Evolutionary conservation across 2,888 invertebrate genomes (phyloP).

Genomic region (Drosophila subsilvestris): DNA sequence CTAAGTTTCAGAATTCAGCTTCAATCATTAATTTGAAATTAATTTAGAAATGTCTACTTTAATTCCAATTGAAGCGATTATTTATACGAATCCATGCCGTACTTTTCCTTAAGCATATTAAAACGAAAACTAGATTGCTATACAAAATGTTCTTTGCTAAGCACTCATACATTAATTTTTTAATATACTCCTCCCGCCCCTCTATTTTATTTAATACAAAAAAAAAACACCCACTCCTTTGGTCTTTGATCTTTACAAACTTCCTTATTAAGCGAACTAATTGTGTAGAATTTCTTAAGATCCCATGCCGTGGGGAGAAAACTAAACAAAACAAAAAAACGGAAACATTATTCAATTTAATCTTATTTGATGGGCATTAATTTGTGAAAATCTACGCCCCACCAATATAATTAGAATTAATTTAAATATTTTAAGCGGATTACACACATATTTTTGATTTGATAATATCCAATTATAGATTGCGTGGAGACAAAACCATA

Average conservation of each 20-base stretch:
- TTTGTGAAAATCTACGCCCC: slow-evolving; percentile 3
- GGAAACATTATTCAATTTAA: slow-evolving; percentile 23
- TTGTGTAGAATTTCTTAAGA: background rate
- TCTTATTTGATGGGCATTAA: slow-evolving; percentile 6
- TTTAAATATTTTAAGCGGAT: slow-evolving; percentile 32
- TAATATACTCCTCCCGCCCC: background rate
- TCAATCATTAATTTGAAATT: no score
- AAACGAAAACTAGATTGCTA: no score
- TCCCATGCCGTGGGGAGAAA: background rate
- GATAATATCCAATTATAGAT: slow-evolving; percentile 35
- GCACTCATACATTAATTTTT: background rate
- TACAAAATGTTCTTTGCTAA: background rate
- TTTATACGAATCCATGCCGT: no score
- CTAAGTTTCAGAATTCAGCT: background rate
- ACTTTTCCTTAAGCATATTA: no score
- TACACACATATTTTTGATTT: slow-evolving; percentile 17
- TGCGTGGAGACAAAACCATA: background rate
- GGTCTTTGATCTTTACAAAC: background rate
- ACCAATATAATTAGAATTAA: slow-evolving; percentile 22
- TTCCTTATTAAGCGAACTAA: background rate
- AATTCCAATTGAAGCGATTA: no score
- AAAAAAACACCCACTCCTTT: background rate
- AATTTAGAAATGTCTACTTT: background rate
- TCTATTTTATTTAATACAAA: background rate
- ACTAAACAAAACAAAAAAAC: slow-evolving; percentile 1